These are phyloP conservation scores for Campylorhamphus procurvoides DNA, from an alignment of 2,113 vertebrate genomes.

Conservation along the genomic window DNA sequence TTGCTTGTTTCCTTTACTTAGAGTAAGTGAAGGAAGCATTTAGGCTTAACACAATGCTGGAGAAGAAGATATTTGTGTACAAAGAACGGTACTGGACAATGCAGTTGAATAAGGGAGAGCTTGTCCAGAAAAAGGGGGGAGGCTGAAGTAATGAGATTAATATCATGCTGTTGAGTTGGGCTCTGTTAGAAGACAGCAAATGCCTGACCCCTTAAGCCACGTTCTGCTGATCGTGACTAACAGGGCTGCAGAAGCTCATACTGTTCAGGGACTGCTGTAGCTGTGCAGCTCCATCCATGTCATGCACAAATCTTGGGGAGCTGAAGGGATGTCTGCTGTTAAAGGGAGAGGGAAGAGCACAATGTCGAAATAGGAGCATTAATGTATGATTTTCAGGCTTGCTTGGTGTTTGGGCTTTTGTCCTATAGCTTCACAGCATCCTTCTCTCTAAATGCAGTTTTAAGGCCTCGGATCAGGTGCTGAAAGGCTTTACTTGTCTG, in stretches of 20 bases:
- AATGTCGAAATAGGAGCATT: not conserved
- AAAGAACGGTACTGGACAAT: not conserved
- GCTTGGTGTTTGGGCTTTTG: not conserved
- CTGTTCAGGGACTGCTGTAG: not conserved
- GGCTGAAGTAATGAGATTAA: not conserved
- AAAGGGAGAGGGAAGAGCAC: not conserved
- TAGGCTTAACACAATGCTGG: not conserved
- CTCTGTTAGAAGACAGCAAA: not conserved
- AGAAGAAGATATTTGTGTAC: not conserved
- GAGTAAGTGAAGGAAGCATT: not conserved
- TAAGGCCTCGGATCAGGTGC: not conserved
- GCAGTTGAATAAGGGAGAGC: not conserved
- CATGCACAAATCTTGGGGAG: not conserved
- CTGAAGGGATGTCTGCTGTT: not conserved
- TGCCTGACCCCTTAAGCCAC: not conserved
- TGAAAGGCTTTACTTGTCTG: not conserved
- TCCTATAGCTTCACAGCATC: not conserved
- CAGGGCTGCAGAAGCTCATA: fast-evolving
- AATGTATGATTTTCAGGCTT: not conserved
- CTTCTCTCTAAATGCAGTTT: not conserved
- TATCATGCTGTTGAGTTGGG: not conserved
- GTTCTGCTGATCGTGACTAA: not conserved
- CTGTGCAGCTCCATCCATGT: not conserved
- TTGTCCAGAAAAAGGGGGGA: not conserved
- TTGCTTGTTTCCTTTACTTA: not conserved